Conservation (phyloP, 2,797 vertebrate species). For the Anomalospiza imberbis region DNA sequence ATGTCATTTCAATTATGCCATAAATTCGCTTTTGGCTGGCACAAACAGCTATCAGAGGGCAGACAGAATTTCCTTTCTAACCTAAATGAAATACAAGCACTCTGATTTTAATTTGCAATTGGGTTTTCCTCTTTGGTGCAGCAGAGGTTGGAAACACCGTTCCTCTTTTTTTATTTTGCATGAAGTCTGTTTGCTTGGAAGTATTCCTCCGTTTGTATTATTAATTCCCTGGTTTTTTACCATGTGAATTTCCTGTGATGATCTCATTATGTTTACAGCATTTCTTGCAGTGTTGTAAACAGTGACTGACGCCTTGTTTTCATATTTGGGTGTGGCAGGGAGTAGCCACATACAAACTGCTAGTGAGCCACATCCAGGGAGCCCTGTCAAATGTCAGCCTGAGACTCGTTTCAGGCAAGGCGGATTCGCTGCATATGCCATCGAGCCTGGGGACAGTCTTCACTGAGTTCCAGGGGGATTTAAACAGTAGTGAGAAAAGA, state of each 20-base stretch:
- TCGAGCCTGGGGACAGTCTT: background rate
- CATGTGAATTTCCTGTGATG: background rate
- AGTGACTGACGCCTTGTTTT: background rate
- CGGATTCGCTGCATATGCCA: background rate
- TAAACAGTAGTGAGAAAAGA: background rate
- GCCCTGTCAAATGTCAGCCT: background rate
- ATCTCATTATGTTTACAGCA: constrained; percentile 36
- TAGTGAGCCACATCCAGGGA: background rate
- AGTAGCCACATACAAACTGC: background rate
- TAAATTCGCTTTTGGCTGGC: constrained; percentile 3
- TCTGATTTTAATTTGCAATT: background rate
- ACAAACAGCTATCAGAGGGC: background rate
- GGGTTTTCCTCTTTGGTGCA: background rate
- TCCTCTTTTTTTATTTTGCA: background rate
- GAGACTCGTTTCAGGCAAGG: background rate
- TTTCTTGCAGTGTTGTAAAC: background rate
- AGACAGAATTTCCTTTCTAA: constrained; percentile 8
- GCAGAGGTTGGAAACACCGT: background rate
- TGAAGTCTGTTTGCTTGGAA: background rate
- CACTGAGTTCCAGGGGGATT: background rate
- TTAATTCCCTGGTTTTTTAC: background rate
- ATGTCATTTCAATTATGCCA: constrained; percentile 21
- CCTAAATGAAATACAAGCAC: background rate
- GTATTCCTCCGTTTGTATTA: background rate
- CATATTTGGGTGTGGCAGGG: constrained; percentile 10